Conservation (phyloP, 1,140 invertebrate species). For the Diorhabda elongata region DNA sequence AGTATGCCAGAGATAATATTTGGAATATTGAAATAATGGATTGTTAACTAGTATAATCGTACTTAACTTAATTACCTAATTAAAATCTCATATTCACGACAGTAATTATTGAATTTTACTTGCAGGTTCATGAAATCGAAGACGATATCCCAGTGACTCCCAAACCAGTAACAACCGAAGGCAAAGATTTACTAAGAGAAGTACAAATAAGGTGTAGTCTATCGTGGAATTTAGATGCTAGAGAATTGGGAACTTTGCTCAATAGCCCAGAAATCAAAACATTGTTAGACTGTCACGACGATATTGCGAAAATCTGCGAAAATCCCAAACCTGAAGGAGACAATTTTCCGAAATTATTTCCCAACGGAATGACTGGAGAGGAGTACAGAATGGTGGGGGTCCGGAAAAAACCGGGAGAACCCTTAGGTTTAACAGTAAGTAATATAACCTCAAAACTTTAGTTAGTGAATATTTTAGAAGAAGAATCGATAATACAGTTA, state of each 20-base stretch:
- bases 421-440: conserved; percentile 71
- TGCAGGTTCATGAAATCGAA: conserved; percentile 52
- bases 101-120: conserved; percentile 9
- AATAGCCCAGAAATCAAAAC: conserved; percentile 53
- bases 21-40: too few species aligned
- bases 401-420: conserved; percentile 82
- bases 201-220: conserved; percentile 45
- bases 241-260: conserved; percentile 51
- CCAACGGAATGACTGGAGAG: conserved; percentile 63
- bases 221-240: conserved; percentile 47
- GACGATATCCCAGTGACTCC: conserved; percentile 48
- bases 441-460: too few species aligned
- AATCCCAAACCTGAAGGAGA: conserved; percentile 30
- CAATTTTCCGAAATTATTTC: conserved; percentile 39
- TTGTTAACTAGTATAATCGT: too few species aligned
- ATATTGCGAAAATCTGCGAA: conserved; percentile 50
- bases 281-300: conserved; percentile 68
- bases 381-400: conserved; percentile 87
- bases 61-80: too few species aligned
- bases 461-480: too few species aligned
- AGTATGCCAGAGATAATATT: too few species aligned
- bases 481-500: too few species aligned
- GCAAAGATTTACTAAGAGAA: conserved; percentile 45
- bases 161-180: conserved; percentile 47
- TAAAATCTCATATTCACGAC: too few species aligned